A percentile compares a stretch with the other conserved stretches of the same genome.
Evolutionary conservation across 1,140 invertebrate genomes (phyloP).

Genomic region (Brachionus sp.): DNA sequence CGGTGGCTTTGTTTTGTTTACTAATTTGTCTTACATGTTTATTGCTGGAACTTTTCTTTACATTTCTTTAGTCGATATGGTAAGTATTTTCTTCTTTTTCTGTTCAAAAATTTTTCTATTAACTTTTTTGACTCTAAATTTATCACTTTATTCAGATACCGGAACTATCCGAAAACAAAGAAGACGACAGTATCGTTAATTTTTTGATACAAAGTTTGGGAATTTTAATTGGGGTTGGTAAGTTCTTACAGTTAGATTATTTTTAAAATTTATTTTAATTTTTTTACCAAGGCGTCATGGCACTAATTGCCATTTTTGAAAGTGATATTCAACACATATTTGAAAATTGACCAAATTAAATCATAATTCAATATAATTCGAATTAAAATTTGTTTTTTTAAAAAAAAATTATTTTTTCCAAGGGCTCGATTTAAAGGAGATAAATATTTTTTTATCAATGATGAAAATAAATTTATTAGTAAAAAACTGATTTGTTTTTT

Average conservation of each 20-base stretch:
- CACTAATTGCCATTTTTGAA: not conserved
- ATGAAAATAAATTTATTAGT: not conserved
- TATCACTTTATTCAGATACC: not conserved
- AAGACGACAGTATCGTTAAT: conserved; percentile 11
- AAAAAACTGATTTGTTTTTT: not conserved
- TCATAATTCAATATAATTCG: not conserved
- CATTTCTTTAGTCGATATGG: conserved; percentile 90
- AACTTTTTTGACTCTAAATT: too few species aligned
- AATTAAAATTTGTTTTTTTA: not conserved
- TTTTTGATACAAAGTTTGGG: conserved; percentile 43
- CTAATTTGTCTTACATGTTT: conserved; percentile 79
- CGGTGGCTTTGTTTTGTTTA: conserved; percentile 73
- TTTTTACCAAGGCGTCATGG: not conserved
- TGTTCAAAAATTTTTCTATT: too few species aligned
- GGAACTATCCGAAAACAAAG: not conserved
- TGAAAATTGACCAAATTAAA: not conserved
- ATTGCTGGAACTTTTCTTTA: conserved; percentile 90
- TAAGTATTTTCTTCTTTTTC: conserved; percentile 55
- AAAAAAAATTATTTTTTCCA: not conserved
- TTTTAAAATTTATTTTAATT: not conserved
- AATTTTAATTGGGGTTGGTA: conserved; percentile 24
- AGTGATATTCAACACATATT: not conserved
- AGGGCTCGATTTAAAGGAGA: not conserved
- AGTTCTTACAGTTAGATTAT: not conserved
- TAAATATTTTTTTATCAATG: not conserved